Percentiles rank a stretch among this genome's conserved stretches.
Conservation (phyloP, 2,888 invertebrate species). For the Drosophila anomelani region DNA sequence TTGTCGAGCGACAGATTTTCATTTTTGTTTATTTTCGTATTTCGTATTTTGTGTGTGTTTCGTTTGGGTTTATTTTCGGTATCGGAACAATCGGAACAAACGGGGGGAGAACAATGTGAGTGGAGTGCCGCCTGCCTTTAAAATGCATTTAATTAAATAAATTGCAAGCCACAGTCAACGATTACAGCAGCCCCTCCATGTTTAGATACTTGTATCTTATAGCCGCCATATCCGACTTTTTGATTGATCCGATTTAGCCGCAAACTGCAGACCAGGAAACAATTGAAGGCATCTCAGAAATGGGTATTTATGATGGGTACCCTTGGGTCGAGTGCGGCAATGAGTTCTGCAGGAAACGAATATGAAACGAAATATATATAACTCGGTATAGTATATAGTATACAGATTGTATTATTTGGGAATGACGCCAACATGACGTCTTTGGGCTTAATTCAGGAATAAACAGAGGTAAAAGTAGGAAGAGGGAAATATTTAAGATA, state of each 20-base stretch:
- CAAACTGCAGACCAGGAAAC: conserved; percentile 19
- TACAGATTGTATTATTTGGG: neutral
- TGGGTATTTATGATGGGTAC: conserved; percentile 5
- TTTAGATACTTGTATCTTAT: neutral
- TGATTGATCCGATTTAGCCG: conserved; percentile 15
- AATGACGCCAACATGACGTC: conserved; percentile 7
- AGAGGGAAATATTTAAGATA: neutral
- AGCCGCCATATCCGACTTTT: conserved; percentile 4
- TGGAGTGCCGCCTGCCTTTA: conserved; percentile 7
- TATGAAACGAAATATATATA: neutral
- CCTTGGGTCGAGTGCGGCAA: neutral
- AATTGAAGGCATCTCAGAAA: conserved; percentile 10
- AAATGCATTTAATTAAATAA: conserved; percentile 24
- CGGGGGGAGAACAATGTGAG: conserved; percentile 13
- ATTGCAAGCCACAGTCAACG: conserved; percentile 10
- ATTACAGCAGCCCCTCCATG: neutral
- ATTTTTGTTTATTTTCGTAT: conserved; percentile 24
- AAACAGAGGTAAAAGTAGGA: too few relatives aligned
- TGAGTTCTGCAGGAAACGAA: neutral
- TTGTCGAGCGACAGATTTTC: conserved; percentile 30
- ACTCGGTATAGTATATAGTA: neutral
- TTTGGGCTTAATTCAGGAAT: neutral
- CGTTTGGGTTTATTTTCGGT: conserved; percentile 19
- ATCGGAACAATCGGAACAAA: conserved; percentile 14
- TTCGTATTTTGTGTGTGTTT: conserved; percentile 2